Percentiles rank a stretch among this genome's conserved stretches.
Conservation (phyloP, 2,113 vertebrate species). For the Hoplias malabaricus region DNA sequence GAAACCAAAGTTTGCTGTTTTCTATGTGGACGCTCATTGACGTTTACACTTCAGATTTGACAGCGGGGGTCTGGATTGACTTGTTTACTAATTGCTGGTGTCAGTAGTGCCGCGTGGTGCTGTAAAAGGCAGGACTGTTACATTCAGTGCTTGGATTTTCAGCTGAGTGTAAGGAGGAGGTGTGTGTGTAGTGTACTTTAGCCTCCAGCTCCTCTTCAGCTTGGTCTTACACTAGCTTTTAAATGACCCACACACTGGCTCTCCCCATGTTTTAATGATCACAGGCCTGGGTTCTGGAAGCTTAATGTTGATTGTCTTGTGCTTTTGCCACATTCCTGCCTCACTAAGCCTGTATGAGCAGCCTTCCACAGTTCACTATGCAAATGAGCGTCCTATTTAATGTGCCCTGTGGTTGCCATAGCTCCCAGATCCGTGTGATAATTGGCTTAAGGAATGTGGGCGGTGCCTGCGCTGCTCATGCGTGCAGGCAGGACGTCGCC, state of each 20-base stretch:
- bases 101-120: background rate
- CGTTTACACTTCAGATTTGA: background rate
- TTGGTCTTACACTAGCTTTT: background rate
- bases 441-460: constrained; percentile 52
- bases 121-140: background rate
- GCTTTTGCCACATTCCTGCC: background rate
- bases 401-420: constrained; percentile 53
- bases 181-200: background rate
- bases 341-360: constrained; percentile 6
- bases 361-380: constrained; percentile 27
- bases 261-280: background rate
- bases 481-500: background rate
- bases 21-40: background rate
- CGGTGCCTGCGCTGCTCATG: constrained; percentile 21
- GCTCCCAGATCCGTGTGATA: constrained; percentile 49
- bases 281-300: background rate
- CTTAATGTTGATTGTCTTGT: background rate
- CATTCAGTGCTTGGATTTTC: background rate
- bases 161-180: background rate
- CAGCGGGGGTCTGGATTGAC: background rate
- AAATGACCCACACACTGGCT: background rate
- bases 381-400: constrained; percentile 47
- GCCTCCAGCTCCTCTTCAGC: background rate
- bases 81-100: background rate
- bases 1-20: no score